Percentiles rank a stretch among this genome's conserved stretches.
Evolutionary conservation across 2,797 vertebrate genomes (phyloP).

Genomic region (Sorex maritimensis): DNA sequence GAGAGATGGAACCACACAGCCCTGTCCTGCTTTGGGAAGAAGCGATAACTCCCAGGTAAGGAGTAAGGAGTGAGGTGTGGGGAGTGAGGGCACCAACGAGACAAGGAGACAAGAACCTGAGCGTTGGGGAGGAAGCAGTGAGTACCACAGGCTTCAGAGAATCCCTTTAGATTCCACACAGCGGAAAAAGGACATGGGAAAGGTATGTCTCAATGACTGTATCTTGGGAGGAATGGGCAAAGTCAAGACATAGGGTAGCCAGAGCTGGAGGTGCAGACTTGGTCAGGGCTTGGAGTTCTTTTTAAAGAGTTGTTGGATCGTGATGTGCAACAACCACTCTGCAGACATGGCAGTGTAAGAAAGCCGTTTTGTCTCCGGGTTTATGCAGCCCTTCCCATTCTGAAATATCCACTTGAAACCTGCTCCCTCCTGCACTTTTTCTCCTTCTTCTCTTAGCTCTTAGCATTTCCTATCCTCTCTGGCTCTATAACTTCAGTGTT

Average conservation of each 20-base stretch:
- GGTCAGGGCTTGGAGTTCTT: neutral
- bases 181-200: neutral
- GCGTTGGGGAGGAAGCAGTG: neutral
- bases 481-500: constrained; percentile 3
- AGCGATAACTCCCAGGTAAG: neutral
- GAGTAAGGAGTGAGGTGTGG: neutral
- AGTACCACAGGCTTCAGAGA: neutral
- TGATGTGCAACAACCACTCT: neutral
- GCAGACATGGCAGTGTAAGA: neutral
- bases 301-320: neutral
- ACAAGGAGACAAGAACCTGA: neutral
- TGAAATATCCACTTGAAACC: neutral
- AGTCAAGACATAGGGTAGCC: neutral
- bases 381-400: neutral
- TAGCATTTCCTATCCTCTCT: neutral
- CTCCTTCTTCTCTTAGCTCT: neutral
- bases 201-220: neutral
- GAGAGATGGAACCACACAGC: neutral
- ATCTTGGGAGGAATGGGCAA: neutral
- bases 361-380: neutral
- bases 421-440: neutral
- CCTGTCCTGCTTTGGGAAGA: neutral
- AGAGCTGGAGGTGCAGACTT: neutral
- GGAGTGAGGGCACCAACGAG: neutral
- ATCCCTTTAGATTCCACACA: constrained; percentile 39